Evolutionary conservation across 2,797 vertebrate genomes (phyloP).

Genomic region (Phoeniculus purpureus): DNA sequence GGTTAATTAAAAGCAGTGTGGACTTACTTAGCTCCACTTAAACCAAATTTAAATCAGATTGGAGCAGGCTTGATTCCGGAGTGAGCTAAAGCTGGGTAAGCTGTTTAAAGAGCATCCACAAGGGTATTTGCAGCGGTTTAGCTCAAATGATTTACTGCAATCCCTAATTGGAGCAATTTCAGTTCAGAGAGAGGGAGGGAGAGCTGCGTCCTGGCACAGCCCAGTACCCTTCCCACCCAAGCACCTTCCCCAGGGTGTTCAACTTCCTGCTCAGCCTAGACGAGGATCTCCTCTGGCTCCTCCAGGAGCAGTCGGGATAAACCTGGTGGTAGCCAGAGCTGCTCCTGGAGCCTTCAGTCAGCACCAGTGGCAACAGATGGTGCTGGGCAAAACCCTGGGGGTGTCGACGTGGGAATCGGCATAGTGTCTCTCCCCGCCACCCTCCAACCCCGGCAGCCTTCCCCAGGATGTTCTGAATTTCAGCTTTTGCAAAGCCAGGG

Average conservation of each 20-base stretch:
- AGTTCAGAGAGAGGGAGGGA: not conserved
- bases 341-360: not conserved
- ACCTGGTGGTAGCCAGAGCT: not conserved
- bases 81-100: slow-evolving; percentile 37
- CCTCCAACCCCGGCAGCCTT: not conserved
- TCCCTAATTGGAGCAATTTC: slow-evolving; percentile 52
- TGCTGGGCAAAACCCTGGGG: slow-evolving; percentile 57
- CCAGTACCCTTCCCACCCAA: slow-evolving; percentile 9
- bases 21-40: slow-evolving; percentile 40
- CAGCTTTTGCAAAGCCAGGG: slow-evolving; percentile 63
- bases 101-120: slow-evolving; percentile 49
- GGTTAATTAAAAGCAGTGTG: slow-evolving; percentile 42
- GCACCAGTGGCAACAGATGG: slow-evolving; percentile 58
- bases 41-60: slow-evolving; percentile 12
- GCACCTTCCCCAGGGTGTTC: not conserved
- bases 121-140: slow-evolving; percentile 21
- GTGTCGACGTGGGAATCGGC: slow-evolving; percentile 63
- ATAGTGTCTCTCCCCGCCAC: not conserved
- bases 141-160: slow-evolving; percentile 48
- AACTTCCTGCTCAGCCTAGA: not conserved
- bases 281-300: not conserved
- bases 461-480: slow-evolving; percentile 76
- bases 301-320: slow-evolving; percentile 27
- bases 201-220: not conserved
- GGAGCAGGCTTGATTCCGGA: not conserved